Evolutionary conservation across 2,113 vertebrate genomes (phyloP).

Genomic region (Eretmochelys imbricata): DNA sequence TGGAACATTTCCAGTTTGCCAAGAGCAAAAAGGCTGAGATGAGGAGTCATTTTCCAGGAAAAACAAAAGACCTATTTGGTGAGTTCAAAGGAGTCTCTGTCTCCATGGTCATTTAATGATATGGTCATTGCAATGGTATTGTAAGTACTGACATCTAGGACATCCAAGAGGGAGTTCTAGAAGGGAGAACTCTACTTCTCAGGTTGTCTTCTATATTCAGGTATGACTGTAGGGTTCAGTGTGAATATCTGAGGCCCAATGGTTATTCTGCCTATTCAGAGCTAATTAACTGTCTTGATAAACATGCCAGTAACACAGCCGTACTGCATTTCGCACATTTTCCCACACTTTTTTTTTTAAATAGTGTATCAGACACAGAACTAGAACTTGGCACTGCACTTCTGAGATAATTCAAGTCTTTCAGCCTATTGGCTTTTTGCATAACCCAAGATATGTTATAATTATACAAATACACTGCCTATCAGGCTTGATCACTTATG

Average conservation of each 20-base stretch:
- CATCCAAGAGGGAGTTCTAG: not conserved
- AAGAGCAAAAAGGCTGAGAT: fast-evolving
- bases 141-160: not conserved
- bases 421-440: not conserved
- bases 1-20: not conserved
- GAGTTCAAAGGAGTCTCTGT: not conserved
- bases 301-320: not conserved
- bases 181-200: not conserved
- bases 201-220: not conserved
- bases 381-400: not conserved
- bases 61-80: not conserved
- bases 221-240: not conserved
- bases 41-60: not conserved
- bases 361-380: not conserved
- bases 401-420: not conserved
- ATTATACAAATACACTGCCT: not conserved
- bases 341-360: not conserved
- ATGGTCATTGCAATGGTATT: not conserved
- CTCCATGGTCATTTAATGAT: not conserved
- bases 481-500: not conserved
- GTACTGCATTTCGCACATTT: not conserved
- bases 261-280: not conserved
- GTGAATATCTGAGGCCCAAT: not conserved
- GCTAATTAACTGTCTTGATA: not conserved
- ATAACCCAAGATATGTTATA: not conserved